Evolutionary conservation across 2,888 invertebrate species (phyloP), one percentile per base, ranked within the genome.

Genomic region (Lasioglossum figueresi): DNA sequence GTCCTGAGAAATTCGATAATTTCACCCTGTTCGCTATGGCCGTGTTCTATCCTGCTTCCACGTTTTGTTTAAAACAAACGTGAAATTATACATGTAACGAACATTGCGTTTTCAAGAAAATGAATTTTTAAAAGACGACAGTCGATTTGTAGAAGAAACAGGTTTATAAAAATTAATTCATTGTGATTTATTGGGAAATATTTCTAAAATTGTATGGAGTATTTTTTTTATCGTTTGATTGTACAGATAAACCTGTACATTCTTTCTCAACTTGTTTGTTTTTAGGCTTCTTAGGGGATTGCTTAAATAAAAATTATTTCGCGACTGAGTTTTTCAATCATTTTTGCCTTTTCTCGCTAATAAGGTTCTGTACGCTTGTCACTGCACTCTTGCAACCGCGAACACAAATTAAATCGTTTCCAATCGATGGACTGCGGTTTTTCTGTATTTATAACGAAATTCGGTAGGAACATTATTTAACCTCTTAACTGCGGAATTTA

Each of bases 1-100:
- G 23, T 68, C 71, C n/a, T 40, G 82, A 72, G 77, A 90, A 89
- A 90, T 88, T 82, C 86, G 84, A 90, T 90, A 90, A 90, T 79
- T 85, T 78, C 71, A 72, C 56, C 45, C 40, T 66, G 56, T 43
- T 16, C 63, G 86, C 86, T 85, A 91, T 91, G 90, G 91, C 80
- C 87, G 37, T 72, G 8, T 37, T 4, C 5, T 16, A 37, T 31
- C 12, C 14, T 4, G 40, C 10, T 3, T 31, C 5, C 16, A 8
- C n/a, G 31, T 34, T 43, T 43, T 68, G 23, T 45, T 73, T 72
- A n/a, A 48, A 45, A 72, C 3, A 45, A 23, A 72, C 19, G 40
- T 19, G 4, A 27, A 23, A 72, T 45, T 72, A 27, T 48, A 52
- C 10, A 3, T n/a, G 23, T 10, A 10, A n/a, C 8, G 23, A 52